These are phyloP conservation scores for Esox lucius DNA, from an alignment of 2,797 vertebrate species.

Conservation along the genomic window DNA sequence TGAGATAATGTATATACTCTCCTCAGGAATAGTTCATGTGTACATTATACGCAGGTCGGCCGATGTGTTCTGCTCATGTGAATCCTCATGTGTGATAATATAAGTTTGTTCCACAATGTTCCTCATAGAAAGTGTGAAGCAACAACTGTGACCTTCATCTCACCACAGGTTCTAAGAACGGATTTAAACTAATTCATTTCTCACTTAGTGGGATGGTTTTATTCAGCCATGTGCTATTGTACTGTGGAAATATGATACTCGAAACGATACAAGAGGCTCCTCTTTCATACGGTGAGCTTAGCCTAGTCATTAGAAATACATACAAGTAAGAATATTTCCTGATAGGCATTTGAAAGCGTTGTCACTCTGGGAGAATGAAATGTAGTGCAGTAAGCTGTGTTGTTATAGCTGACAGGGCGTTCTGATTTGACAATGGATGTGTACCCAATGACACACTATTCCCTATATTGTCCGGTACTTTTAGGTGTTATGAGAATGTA, in stretches of 20 bases:
- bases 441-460: neutral
- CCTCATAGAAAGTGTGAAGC: neutral
- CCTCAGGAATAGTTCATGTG: conserved; percentile 48
- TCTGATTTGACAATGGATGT: neutral
- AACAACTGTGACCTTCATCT: conserved; percentile 21
- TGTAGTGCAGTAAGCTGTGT: conserved; percentile 7
- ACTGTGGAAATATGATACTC: conserved; percentile 21
- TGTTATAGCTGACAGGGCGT: neutral
- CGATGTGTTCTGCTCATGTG: no score
- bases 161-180: conserved; percentile 18
- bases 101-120: conserved; percentile 7
- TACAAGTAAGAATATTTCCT: conserved; percentile 27
- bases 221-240: conserved; percentile 22
- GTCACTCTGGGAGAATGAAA: conserved; percentile 17
- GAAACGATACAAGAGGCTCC: conserved; percentile 21
- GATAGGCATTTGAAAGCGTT: conserved; percentile 24
- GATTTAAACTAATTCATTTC: conserved; percentile 27
- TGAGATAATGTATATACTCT: no score
- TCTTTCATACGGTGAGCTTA: conserved; percentile 24
- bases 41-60: conserved; percentile 21
- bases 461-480: neutral
- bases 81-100: conserved; percentile 36
- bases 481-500: neutral
- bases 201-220: conserved; percentile 15
- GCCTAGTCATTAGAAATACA: conserved; percentile 25